A percentile compares a stretch with the other conserved stretches of the same genome.
Conservation (phyloP, 2,113 vertebrate species). For the Alethe castanea region DNA sequence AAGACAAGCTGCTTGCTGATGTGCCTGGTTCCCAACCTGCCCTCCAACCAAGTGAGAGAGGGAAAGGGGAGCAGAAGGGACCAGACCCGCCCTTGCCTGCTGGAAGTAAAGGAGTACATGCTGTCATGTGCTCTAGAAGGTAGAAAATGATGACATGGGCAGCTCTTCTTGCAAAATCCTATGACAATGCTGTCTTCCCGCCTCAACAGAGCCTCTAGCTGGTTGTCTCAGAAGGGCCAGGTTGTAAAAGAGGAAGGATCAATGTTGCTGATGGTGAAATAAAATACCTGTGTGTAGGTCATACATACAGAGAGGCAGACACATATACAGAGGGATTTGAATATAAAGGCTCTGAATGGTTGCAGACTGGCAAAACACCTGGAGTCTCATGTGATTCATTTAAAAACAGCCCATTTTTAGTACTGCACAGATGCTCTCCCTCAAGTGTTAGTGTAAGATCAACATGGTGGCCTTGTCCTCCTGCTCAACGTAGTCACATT, state of each 20-base stretch:
- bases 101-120: neutral
- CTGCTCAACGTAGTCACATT: neutral
- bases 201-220: neutral
- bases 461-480: neutral
- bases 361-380: neutral
- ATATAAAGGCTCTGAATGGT: neutral
- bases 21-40: neutral
- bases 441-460: neutral
- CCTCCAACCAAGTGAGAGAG: neutral
- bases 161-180: neutral
- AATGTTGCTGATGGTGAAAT: neutral
- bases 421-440: neutral
- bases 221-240: neutral
- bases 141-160: neutral
- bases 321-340: neutral
- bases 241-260: neutral
- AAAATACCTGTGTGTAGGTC: fast-evolving
- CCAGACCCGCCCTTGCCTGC: neutral
- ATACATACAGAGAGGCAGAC: neutral
- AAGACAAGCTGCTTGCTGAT: neutral
- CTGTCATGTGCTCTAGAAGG: neutral
- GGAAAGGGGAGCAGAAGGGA: neutral
- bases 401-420: neutral
- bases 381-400: neutral
- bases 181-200: neutral